phyloP scores from a whole-genome alignment of 1,140 invertebrate genomes.

The Dreissena rostriformis region DNA sequence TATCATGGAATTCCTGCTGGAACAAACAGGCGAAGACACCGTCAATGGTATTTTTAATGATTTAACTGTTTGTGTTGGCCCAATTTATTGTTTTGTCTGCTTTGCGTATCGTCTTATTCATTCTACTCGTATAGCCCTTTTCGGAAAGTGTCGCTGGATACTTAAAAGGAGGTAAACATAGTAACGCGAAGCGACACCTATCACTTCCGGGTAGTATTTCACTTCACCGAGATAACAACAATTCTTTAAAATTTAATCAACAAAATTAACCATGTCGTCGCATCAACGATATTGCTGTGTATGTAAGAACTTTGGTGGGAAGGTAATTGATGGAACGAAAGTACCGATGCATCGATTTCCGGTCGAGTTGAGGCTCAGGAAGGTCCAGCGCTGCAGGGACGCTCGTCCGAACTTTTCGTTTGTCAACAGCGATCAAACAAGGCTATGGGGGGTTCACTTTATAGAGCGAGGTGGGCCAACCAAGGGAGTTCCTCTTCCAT shows the following conservation, averaged over 20 bases:
- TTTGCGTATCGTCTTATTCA: no score
- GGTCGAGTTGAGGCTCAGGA: background rate
- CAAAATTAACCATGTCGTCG: slow-evolving; percentile 1
- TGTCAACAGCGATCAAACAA: slow-evolving; percentile 4
- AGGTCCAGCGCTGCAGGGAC: background rate
- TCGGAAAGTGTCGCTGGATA: background rate
- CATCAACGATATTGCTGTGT: slow-evolving; percentile 17
- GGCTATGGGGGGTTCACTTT: background rate
- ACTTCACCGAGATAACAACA: background rate
- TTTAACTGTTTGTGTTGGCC: no score
- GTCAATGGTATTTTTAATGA: no score
- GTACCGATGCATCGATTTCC: background rate
- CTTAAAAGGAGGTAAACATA: background rate
- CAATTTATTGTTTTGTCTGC: no score
- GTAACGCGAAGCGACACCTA: background rate
- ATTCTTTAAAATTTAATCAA: background rate
- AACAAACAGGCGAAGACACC: no score
- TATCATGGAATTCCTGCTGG: no score
- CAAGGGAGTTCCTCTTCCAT: background rate
- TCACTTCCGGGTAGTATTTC: slow-evolving; percentile 23
- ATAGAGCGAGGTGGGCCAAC: background rate
- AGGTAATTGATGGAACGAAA: background rate
- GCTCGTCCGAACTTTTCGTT: background rate
- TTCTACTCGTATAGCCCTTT: slow-evolving; percentile 20
- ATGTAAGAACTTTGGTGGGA: slow-evolving; percentile 6